Evolutionary conservation across 2,113 vertebrate genomes (phyloP).

Genomic region (Ailuropoda melanoleuca): DNA sequence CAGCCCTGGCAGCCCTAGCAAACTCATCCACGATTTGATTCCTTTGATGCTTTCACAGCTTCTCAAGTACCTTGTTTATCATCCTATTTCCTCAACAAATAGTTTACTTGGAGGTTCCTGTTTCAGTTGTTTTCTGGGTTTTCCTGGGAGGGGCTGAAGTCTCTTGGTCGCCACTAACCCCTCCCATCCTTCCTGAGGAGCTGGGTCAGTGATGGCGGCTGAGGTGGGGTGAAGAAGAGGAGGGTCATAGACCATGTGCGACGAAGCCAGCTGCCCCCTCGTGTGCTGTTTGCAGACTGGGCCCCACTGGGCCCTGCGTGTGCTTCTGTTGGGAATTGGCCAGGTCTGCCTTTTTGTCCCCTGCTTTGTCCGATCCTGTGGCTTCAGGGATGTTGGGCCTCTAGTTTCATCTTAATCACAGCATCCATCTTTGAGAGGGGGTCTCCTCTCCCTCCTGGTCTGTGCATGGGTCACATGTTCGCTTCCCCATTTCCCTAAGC

Average conservation of each 20-base stretch:
- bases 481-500: background rate
- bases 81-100: background rate
- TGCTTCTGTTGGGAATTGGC: background rate
- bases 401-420: background rate
- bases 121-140: background rate
- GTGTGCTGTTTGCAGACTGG: accelerated
- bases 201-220: background rate
- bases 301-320: background rate
- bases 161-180: background rate
- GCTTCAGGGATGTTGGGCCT: background rate
- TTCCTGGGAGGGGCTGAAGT: background rate
- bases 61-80: background rate
- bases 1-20: background rate
- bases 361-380: background rate
- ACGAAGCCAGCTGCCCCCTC: background rate
- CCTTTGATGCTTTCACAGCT: background rate
- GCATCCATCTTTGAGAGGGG: background rate
- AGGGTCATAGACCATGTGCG: background rate
- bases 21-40: background rate
- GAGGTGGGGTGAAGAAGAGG: no score
- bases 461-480: background rate
- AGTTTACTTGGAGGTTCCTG: background rate
- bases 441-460: background rate
- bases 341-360: background rate
- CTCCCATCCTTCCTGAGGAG: background rate